These are phyloP conservation scores for Lordiphosa collinella DNA, from an alignment of 1,140 invertebrate genomes.

Conservation along the genomic window DNA sequence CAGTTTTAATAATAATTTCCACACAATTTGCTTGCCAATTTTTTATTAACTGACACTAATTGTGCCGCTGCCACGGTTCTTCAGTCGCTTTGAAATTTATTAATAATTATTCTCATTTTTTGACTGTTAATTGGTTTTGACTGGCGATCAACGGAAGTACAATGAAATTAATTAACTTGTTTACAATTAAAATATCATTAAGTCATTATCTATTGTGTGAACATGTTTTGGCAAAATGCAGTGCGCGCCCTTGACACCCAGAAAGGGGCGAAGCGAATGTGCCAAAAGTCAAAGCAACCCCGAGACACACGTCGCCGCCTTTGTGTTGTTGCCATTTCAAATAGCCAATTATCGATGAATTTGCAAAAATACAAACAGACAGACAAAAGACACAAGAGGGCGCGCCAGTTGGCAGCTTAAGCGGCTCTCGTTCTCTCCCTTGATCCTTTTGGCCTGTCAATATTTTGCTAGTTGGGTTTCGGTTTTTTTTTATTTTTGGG, in stretches of 20 bases:
- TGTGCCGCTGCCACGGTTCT: slow-evolving; percentile 65
- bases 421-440: slow-evolving; percentile 31
- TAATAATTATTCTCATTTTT: slow-evolving; percentile 24
- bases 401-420: slow-evolving; percentile 53
- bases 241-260: slow-evolving; percentile 61
- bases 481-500: slow-evolving; percentile 2
- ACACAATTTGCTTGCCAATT: slow-evolving; percentile 45
- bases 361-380: slow-evolving; percentile 74
- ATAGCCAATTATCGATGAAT: slow-evolving; percentile 77
- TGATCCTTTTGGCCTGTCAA: slow-evolving; percentile 40
- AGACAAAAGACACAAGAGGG: slow-evolving; percentile 22
- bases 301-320: slow-evolving; percentile 22
- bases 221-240: slow-evolving; percentile 48
- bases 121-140: slow-evolving; percentile 65
- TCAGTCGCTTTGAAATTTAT: slow-evolving; percentile 23
- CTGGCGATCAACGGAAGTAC: slow-evolving; percentile 32
- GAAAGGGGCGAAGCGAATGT: slow-evolving; percentile 34
- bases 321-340: slow-evolving; percentile 68
- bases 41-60: slow-evolving; percentile 60
- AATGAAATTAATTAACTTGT: slow-evolving; percentile 73
- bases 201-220: slow-evolving; percentile 71
- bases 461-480: slow-evolving; percentile 46
- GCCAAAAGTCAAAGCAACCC: slow-evolving; percentile 68
- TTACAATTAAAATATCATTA: slow-evolving; percentile 75
- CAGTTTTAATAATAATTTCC: slow-evolving; percentile 56